Evolutionary conservation across 2,113 vertebrate genomes (phyloP).

Genomic region (Peromyscus leucopus): DNA sequence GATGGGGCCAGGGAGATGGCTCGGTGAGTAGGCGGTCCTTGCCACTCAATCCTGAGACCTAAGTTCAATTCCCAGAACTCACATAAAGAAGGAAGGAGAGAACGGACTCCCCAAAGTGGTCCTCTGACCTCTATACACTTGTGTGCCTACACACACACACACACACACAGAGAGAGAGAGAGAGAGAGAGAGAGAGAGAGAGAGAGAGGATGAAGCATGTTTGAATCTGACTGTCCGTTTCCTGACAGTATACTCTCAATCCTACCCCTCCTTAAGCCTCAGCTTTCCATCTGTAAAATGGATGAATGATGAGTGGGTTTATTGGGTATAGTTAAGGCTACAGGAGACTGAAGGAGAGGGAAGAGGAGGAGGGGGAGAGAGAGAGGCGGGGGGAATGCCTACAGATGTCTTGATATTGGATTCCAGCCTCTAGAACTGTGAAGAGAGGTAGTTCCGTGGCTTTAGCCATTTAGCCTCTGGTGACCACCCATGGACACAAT

Average conservation of each 20-base stretch:
- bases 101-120: not conserved
- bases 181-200: no score
- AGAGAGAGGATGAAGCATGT: not conserved
- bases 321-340: no score
- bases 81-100: not conserved
- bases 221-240: not conserved
- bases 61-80: not conserved
- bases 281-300: not conserved
- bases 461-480: not conserved
- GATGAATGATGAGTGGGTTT: not conserved
- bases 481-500: not conserved
- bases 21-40: not conserved
- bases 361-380: fast-evolving
- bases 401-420: not conserved
- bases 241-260: not conserved
- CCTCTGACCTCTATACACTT: not conserved
- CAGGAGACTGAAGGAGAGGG: not conserved
- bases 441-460: not conserved
- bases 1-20: not conserved
- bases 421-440: not conserved
- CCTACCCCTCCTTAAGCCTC: not conserved
- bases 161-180: no score
- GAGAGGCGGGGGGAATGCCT: not conserved
- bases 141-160: no score
- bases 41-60: not conserved